phyloP scores from a whole-genome alignment of 2,113 vertebrate genomes.

The Acinonyx jubatus region DNA sequence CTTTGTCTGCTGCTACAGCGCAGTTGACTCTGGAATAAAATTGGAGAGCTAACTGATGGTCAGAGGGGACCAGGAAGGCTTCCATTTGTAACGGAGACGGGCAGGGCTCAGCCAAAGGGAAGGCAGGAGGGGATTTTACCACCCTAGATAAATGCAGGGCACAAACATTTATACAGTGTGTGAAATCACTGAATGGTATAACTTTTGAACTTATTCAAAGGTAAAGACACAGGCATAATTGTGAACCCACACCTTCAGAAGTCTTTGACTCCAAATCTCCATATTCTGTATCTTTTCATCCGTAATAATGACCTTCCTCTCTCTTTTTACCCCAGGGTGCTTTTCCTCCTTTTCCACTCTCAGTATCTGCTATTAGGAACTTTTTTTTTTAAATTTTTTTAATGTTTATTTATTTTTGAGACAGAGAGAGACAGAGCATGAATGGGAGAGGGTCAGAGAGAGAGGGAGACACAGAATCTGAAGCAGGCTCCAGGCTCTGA shows the following conservation, averaged over 20 bases:
- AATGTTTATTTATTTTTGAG: too few species aligned
- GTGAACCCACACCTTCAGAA: background rate
- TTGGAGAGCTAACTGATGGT: conserved; percentile 72
- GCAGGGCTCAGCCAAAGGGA: conserved; percentile 23
- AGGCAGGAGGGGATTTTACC: background rate
- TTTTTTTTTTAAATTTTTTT: background rate
- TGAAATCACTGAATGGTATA: background rate
- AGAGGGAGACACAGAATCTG: too few species aligned
- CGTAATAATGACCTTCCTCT: background rate
- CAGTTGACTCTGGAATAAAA: conserved; percentile 69
- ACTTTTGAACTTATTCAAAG: conserved; percentile 13
- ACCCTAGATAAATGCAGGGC: background rate
- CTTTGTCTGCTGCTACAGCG: conserved; percentile 57
- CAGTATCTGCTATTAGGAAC: background rate
- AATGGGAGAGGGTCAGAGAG: too few species aligned
- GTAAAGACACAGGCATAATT: background rate
- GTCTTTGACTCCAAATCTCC: background rate
- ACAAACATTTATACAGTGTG: background rate
- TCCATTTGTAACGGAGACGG: conserved; percentile 60
- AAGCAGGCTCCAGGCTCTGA: too few species aligned
- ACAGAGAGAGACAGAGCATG: too few species aligned
- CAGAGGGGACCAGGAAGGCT: conserved; percentile 53
- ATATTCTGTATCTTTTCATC: background rate
- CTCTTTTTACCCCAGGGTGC: background rate
- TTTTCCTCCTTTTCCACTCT: background rate